Base-by-base conservation (phyloP, 2,888 invertebrate species). In the Diarsia dahlii region DNA sequence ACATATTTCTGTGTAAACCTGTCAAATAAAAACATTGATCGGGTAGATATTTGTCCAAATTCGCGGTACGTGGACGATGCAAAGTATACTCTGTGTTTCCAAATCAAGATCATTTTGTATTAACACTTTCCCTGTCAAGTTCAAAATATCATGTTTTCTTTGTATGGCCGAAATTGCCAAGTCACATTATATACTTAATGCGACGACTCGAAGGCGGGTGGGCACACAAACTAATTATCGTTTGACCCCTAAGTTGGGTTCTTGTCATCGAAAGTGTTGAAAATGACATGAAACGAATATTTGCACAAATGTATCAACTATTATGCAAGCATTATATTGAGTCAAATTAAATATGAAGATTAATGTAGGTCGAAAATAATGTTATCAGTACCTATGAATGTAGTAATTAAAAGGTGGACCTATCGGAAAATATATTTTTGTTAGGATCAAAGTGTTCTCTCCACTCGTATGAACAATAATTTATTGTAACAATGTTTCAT, bases 381-480 rank as follows among this genome's bases (percentile, higher is more conserved):
- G 28, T 10, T 28, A 45, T 13, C 39, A 34, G 2, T 13, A n/a
- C n/a, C n/a, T n/a, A 23, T 48, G 56, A 68, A 68, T 81, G 80
- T 78, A 75, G 80, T 81, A 76, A 87, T 84, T 82, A 87, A 76
- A 82, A 81, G 45, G 81, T 72, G 67, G 65, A 78, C 81, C 64
- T 68, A 69, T 80, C 70, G 80, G 77, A 89, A 87, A 90, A 90
- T 95, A 94, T 95, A 95, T 95, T 95, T 95, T 95, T 95, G 93
- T 95, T 94, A 94, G 93, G 89, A 90, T 89, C 92, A 89, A 89
- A 91, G 86, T 93, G 89, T 91, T 91, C 90, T 89, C 87, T 89
- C 65, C 74, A 74, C 60, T 81, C 45, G 46, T 80, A 74, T 48
- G 80, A 80, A 78, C 78, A 79, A 86, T 81, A 80, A 78, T 72